phyloP scores from a whole-genome alignment of 2,797 vertebrate genomes.

The Prunella strophiata region DNA sequence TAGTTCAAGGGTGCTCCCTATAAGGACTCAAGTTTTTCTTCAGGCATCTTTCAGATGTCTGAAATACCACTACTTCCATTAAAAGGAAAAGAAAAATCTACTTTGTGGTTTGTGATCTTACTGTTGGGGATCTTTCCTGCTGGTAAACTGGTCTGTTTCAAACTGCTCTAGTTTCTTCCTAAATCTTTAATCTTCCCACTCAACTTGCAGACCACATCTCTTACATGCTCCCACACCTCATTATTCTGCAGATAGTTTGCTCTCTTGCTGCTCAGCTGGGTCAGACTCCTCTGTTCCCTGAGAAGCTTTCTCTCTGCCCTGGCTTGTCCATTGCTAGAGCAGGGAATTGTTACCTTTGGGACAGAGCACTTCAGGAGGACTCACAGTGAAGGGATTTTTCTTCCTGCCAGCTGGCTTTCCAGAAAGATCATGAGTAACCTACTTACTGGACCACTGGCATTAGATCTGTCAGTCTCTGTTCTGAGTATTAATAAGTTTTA shows the following conservation, averaged over 20 bases:
- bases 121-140: not conserved
- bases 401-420: not conserved
- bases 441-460: not conserved
- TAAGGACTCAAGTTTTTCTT: conserved; percentile 30
- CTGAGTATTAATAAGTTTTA: not conserved
- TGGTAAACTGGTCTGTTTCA: not conserved
- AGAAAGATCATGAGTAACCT: not conserved
- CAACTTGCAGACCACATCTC: not conserved
- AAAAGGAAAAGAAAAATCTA: not conserved
- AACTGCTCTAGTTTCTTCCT: not conserved
- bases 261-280: not conserved
- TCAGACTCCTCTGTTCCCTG: not conserved
- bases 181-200: not conserved
- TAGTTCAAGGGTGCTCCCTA: conserved; percentile 23
- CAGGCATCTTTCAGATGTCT: not conserved
- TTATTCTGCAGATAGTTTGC: not conserved
- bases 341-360: not conserved
- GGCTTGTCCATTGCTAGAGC: not conserved
- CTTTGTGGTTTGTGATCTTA: not conserved
- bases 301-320: not conserved
- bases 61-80: conserved; percentile 17
- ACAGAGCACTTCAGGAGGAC: not conserved
- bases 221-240: not conserved
- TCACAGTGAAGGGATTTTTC: not conserved
- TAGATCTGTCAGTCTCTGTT: not conserved